Evolutionary conservation across 2,888 invertebrate species (phyloP).

Genomic region (Deilephila elpenor): DNA sequence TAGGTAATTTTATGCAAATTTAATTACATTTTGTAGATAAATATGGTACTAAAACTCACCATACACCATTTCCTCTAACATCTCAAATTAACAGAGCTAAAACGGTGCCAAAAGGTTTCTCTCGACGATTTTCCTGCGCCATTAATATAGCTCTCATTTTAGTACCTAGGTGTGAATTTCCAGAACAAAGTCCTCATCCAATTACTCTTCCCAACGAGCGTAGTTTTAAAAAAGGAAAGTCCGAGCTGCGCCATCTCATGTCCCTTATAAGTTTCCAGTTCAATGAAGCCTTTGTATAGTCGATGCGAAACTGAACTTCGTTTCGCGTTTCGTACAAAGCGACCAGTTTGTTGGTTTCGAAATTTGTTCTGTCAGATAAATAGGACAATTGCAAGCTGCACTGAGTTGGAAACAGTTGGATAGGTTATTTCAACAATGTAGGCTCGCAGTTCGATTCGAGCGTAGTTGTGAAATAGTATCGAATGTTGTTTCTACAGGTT

Average conservation of each 20-base stretch:
- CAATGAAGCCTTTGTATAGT: slow-evolving; percentile 50
- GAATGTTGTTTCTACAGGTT: slow-evolving; percentile 7
- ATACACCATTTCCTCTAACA: neutral
- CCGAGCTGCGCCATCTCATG: slow-evolving; percentile 35
- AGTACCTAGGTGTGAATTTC: slow-evolving; percentile 14
- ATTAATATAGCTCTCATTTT: neutral
- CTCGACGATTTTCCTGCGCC: neutral
- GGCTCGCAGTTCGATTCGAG: neutral
- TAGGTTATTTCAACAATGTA: slow-evolving; percentile 18
- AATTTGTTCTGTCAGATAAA: slow-evolving; percentile 47
- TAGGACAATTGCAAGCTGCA: slow-evolving; percentile 35
- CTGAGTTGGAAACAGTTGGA: slow-evolving; percentile 30
- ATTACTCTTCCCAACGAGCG: slow-evolving; percentile 54
- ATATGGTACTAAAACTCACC: neutral
- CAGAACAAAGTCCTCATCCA: slow-evolving; percentile 40
- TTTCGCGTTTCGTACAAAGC: slow-evolving; percentile 48
- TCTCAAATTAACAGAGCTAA: neutral
- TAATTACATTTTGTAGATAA: no score
- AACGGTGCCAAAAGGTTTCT: neutral
- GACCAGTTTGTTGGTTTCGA: slow-evolving; percentile 45
- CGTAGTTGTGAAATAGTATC: neutral
- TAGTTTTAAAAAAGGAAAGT: slow-evolving; percentile 48
- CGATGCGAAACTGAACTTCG: slow-evolving; percentile 48
- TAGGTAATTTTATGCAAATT: no score
- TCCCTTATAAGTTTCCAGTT: slow-evolving; percentile 52